phyloP scores from a whole-genome alignment of 2,113 vertebrate species.

The Chaetura pelagica region DNA sequence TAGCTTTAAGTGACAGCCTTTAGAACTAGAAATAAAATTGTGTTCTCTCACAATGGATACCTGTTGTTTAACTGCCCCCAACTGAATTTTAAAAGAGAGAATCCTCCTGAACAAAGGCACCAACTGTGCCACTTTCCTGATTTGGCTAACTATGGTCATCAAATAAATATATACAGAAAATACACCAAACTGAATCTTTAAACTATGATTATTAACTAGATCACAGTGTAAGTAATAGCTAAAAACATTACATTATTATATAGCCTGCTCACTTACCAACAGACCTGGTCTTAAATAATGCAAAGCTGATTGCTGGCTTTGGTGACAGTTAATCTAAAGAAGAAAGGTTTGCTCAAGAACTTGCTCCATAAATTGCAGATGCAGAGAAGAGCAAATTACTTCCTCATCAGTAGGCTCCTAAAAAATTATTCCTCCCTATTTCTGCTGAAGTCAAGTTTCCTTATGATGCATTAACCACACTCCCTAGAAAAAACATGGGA shows the following conservation, averaged over 20 bases:
- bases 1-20: too few relatives aligned
- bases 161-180: neutral
- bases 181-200: neutral
- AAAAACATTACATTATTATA: neutral
- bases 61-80: neutral
- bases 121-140: neutral
- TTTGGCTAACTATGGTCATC: neutral
- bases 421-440: neutral
- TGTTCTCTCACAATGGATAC: neutral
- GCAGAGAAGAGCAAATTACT: neutral
- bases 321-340: neutral
- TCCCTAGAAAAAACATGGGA: neutral
- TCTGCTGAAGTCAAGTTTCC: neutral
- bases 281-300: neutral
- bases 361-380: neutral
- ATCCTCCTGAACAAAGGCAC: neutral
- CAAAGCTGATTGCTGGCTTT: neutral
- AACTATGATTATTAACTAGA: neutral
- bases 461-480: neutral
- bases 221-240: neutral
- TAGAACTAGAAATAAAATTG: too few relatives aligned
- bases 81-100: neutral
- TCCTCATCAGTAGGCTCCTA: neutral
- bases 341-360: neutral
- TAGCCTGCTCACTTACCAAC: neutral